Conservation (phyloP, 1,140 invertebrate genomes). For the Sycophaga agraensis region DNA sequence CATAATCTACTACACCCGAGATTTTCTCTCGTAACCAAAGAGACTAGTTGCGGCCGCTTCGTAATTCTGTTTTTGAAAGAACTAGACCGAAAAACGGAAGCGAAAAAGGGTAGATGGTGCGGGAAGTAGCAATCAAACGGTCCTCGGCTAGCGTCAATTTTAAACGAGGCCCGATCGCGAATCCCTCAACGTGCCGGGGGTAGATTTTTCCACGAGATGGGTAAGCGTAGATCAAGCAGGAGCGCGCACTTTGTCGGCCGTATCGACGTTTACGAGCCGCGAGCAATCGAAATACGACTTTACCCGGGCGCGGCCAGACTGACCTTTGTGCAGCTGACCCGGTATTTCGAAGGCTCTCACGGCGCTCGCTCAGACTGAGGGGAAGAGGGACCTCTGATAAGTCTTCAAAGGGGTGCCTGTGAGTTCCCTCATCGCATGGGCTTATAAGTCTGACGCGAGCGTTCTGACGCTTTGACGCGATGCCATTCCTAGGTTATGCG, state of each 20-base stretch:
- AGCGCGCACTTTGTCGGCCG: constrained; percentile 35
- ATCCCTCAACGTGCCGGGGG: constrained; percentile 6
- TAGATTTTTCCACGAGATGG: constrained; percentile 36
- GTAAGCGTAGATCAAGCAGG: constrained; percentile 34
- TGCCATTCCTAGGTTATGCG: no score
- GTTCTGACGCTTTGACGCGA: no score
- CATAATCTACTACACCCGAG: background rate
- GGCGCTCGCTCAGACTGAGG: no score
- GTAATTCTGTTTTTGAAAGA: constrained; percentile 11
- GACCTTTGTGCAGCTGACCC: no score
- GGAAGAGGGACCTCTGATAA: no score
- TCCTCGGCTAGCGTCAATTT: constrained; percentile 14
- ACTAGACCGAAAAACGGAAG: background rate
- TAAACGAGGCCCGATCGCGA: constrained; percentile 10
- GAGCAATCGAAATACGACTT: background rate
- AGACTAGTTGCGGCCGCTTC: background rate
- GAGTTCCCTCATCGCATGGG: no score
- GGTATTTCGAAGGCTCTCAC: no score
- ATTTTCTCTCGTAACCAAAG: constrained; percentile 4
- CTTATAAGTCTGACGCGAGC: no score
- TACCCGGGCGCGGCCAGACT: no score
- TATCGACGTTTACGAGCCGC: constrained; percentile 26
- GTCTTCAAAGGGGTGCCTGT: no score
- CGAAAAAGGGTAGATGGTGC: background rate
- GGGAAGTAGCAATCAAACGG: constrained; percentile 21